Evolutionary conservation across 2,888 invertebrate genomes (phyloP).

Genomic region (Yponomeuta plumbellus): DNA sequence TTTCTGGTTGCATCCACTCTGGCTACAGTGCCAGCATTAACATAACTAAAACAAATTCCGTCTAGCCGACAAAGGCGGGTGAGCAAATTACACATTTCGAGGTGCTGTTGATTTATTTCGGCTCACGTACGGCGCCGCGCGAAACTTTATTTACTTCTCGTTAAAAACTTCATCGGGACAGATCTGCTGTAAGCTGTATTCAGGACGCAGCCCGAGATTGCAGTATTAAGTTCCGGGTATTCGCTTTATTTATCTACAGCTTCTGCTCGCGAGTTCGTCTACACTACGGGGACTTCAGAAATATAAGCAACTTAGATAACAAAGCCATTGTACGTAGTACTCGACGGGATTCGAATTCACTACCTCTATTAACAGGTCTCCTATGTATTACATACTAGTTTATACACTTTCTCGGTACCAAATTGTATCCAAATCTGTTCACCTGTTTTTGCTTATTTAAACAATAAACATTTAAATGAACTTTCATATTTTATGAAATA

Average conservation of each 20-base stretch:
- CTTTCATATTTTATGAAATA: no score
- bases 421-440: no score
- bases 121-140: neutral
- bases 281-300: no score
- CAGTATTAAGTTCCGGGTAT: neutral
- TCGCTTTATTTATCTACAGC: neutral
- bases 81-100: constrained; percentile 1
- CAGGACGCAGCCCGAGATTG: neutral
- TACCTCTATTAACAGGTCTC: no score
- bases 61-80: neutral
- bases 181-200: neutral
- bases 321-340: no score
- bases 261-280: no score
- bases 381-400: no score
- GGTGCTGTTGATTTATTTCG: neutral
- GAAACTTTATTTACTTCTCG: neutral
- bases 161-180: neutral
- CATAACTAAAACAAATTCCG: constrained; percentile 3
- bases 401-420: no score
- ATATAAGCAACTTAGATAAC: no score
- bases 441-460: no score
- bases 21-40: neutral
- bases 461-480: no score
- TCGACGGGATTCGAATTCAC: no score
- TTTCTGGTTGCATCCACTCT: neutral